phyloP scores from a whole-genome alignment of 2,888 invertebrate genomes.

The Eupithecia abbreviata region DNA sequence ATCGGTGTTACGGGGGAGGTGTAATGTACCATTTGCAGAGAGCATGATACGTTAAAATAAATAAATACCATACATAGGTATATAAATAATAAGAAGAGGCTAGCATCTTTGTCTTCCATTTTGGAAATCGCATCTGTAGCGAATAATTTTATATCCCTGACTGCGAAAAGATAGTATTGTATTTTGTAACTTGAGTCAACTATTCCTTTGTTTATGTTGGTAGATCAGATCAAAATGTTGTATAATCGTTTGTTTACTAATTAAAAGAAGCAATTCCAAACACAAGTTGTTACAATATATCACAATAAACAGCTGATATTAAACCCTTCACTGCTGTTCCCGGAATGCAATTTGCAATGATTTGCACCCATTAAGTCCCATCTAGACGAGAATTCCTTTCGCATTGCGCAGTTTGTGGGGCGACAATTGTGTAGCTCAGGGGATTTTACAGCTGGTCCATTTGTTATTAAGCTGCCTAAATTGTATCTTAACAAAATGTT shows the following conservation, averaged over 20 bases:
- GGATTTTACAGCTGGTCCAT: conserved; percentile 7
- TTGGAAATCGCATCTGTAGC: neutral
- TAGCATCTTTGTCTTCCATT: neutral
- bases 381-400: conserved; percentile 73
- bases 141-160: neutral
- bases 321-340: conserved; percentile 62
- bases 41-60: no score
- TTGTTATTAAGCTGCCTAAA: neutral
- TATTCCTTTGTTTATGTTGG: neutral
- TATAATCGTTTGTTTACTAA: neutral
- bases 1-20: no score
- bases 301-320: conserved; percentile 52
- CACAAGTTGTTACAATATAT: conserved; percentile 30
- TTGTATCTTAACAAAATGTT: neutral
- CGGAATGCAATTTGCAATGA: conserved; percentile 76
- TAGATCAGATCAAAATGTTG: neutral
- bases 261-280: conserved; percentile 18
- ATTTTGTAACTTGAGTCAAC: neutral
- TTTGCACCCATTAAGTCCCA: conserved; percentile 74
- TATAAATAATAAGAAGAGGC: no score
- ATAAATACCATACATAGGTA: no score
- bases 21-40: no score
- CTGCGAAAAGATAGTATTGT: neutral
- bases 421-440: conserved; percentile 51
- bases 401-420: conserved; percentile 69